Base-by-base conservation (phyloP, 2,888 invertebrate genomes). In the Metalampra italica region DNA sequence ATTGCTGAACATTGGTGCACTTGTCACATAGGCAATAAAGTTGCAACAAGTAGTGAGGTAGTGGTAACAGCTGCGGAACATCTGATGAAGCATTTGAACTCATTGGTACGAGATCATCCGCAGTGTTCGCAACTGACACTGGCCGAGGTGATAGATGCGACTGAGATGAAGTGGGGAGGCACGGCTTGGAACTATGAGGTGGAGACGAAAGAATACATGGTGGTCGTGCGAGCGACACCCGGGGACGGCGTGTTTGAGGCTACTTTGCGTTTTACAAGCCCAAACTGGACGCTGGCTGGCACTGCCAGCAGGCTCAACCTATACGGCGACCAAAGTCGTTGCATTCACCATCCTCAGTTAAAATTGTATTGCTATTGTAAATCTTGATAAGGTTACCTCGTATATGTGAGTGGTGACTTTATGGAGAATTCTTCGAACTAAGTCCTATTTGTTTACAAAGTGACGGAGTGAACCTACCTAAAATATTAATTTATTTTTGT, bases 1-100 rank as follows among this genome's bases (percentile, higher is more conserved):
- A 94, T 97, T 45, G 91, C 92, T 0, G 91, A 92, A 12, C 94
- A 95, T 69, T 96, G 94, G 93, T 97, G 96, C 76, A 93, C 94
- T 29, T 97, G 97, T 57, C 93, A 93, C 93, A 67, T 84, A 90
- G 50, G 56, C 13, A 75, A 79, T 37, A 84, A 90, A 48, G 65
- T 94, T 8, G 69, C 86, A 0, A 75, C 78, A 0, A 83, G 90
- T 36, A 90, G 91, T 59, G 54, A 71, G 0, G 59, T 71, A 5
- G 92, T 93, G 0, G 61, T 78, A n/a, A 77, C 89, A 42, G 92
- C 91, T 0, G 92, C 92, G 0, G 68, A 82, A 1, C 91, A 89
- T 56, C 75, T 94, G n/a, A 86, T 95, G 0, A 64, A 80, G 9
- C 75, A 91, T 53, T 87, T 96, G n/a, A 95, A 95, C 66, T 54